Base-by-base conservation (phyloP, 1,140 invertebrate genomes). In the Charaxes varanes region DNA sequence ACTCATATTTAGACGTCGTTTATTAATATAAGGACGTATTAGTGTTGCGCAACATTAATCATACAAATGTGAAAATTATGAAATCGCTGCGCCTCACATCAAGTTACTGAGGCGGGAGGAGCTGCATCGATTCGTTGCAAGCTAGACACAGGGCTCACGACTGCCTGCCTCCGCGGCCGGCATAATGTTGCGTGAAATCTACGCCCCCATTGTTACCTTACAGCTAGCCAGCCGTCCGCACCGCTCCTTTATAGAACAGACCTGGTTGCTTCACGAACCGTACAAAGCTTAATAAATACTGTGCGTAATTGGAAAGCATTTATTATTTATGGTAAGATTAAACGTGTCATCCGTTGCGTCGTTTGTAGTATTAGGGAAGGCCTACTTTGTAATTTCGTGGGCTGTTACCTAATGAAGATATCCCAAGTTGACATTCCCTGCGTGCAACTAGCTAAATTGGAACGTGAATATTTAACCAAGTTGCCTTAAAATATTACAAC, bases 101-200 rank as follows among this genome's bases (percentile, higher is more conserved):
- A 45, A 44, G 33, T 31, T 53, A 32, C 41, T 37, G 55, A 49
- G 52, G 47, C 32, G 56, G 58, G 61, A 49, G 63, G 49, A 63
- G 62, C 66, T 74, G 71, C 71, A 79, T 79, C 67, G 71, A 79
- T 79, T 78, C 59, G 48, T 36, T 69, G 62, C 60, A 71, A 42
- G 51, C 50, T 41, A 59, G 50, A 47, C 48, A 57, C 53, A 41
- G 48, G 49, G 53, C 57, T 44, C 53, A 37, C 33, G 49, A 57
- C 58, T 46, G 40, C 43, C 37, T 53, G 53, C 53, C 53, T 46
- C 50, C 41, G 16, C 40, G 34, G 45, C 46, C 53, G 58, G 59
- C 69, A 74, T 72, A 76, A 79, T 80, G 69, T 79, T 72, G 69
- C 71, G 74, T 79, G 67, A 79, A 76, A 79, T 76, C 73, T 63